These are phyloP conservation scores for Pontoporia blainvillei DNA, from an alignment of 2,113 vertebrate genomes.

Conservation along the genomic window DNA sequence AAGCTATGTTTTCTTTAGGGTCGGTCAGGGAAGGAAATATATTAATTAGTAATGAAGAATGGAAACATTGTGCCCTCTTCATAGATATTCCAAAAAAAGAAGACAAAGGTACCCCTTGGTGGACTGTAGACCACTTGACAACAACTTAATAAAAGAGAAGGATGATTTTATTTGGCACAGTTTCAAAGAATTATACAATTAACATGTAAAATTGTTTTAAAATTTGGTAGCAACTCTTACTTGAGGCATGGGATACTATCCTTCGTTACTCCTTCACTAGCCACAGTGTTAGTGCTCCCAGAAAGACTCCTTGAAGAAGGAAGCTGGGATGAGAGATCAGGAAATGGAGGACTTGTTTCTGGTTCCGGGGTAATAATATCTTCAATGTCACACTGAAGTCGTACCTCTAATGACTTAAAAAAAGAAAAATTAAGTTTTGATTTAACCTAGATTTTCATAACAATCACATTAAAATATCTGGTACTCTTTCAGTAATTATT, in stretches of 20 bases:
- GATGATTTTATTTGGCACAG: not conserved
- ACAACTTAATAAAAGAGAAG: not conserved
- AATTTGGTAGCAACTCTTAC: constrained; percentile 79
- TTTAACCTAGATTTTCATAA: not conserved
- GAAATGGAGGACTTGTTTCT: constrained; percentile 89
- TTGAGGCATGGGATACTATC: constrained; percentile 92
- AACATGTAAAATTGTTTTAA: not conserved
- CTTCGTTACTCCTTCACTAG: constrained; percentile 86
- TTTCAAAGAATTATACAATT: not conserved
- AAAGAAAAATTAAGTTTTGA: constrained; percentile 68
- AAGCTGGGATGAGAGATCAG: constrained; percentile 88
- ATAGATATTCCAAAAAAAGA: not conserved
- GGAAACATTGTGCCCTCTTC: not conserved
- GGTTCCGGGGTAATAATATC: constrained; percentile 93
- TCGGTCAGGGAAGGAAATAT: not conserved
- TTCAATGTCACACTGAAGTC: constrained; percentile 93
- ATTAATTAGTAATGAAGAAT: constrained; percentile 23
- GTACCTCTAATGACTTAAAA: constrained; percentile 91
- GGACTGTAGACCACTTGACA: not conserved
- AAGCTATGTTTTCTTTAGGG: constrained; percentile 3
- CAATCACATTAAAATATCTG: not conserved
- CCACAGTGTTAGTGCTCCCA: constrained; percentile 87
- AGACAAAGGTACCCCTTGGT: not conserved
- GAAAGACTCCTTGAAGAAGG: constrained; percentile 87
- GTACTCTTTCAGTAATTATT: constrained; percentile 10